These are phyloP conservation scores for Acholoe squamosa DNA, from an alignment of 2,888 invertebrate species.

Conservation along the genomic window DNA sequence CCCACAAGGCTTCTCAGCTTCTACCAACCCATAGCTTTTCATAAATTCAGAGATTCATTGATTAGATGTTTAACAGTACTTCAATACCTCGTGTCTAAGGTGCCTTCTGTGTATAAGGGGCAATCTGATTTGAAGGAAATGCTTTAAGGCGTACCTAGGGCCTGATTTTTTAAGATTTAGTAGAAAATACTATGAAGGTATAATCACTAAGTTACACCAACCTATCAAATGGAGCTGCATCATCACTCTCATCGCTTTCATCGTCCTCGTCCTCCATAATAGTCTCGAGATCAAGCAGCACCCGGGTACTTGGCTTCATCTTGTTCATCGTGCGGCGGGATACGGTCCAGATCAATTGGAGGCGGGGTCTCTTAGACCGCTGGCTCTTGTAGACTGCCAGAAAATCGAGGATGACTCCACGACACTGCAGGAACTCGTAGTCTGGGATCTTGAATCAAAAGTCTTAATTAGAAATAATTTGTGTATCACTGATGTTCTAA, in stretches of 20 bases:
- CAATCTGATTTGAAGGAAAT: too few species aligned
- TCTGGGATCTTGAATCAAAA: slow-evolving; percentile 68
- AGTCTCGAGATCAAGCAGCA: slow-evolving; percentile 69
- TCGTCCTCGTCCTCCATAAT: slow-evolving; percentile 71
- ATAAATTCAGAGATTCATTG: too few species aligned
- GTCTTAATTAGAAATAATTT: not conserved
- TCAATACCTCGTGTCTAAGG: too few species aligned
- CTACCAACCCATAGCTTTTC: too few species aligned
- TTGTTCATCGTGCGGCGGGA: slow-evolving; percentile 71
- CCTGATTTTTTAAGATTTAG: too few species aligned
- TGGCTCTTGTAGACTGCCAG: slow-evolving; percentile 68
- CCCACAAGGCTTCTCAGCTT: too few species aligned
- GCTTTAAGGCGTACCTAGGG: too few species aligned
- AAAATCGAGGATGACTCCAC: slow-evolving; percentile 68
- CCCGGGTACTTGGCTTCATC: slow-evolving; percentile 69
- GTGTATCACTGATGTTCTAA: too few species aligned
- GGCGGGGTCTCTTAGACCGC: slow-evolving; percentile 68
- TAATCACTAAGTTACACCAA: slow-evolving; percentile 12
- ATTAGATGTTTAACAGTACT: too few species aligned
- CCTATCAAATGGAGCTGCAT: slow-evolving; percentile 71
- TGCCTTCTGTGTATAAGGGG: too few species aligned
- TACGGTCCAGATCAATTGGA: slow-evolving; percentile 70
- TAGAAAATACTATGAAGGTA: too few species aligned
- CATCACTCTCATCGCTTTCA: slow-evolving; percentile 66
- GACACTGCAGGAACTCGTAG: slow-evolving; percentile 70